Evolutionary conservation across 2,888 invertebrate genomes (phyloP), one percentile per base, ranked within the genome.

Genomic region (Drosophila borealis): DNA sequence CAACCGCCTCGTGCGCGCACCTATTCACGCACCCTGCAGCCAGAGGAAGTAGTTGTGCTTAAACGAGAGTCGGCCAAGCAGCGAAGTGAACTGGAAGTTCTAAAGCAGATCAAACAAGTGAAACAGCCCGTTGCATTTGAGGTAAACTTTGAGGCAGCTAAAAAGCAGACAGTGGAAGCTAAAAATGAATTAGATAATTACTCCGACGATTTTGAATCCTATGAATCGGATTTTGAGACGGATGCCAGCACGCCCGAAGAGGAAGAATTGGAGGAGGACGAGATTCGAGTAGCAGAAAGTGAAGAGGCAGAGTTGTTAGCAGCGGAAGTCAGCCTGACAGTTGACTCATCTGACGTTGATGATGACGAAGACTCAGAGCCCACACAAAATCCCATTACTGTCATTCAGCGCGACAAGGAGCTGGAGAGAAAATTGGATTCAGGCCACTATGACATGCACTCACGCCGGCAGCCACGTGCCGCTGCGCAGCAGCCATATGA

Each of bases 401-500:
- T 91, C 2, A 91, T 92, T 54, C 91, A 89, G n/a, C 78, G 88
- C 0, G 90, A 91, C 21, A 92, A 85, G 14, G 94, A 94, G 59
- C 92, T 93, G 51, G 94, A 94, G 65, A 91, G 92, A 41, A 94
- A 94, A 90, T 79, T 94, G 54, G 94, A 94, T 86, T 94, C 94
- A 0, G 94, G 94, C 0, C 93, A 93, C 81, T 94, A 94, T 81
- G 94, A 94, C 44, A 88, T 94, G 74, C 92, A 89, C 50, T 77
- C 71, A 2, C 83, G 80, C 0, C 80, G 73, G 13, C 78, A 80
- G 21, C 68, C 61, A 0, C 80, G 73, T 48, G 34, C 68, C 11
- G 53, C 69, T 11, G 68, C 60, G 2, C 84, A 72, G 0, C 81
- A 76, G 2, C 62, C 56, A 1, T 73, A 81, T 42, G 91, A 92